Evolutionary conservation across 2,113 vertebrate genomes (phyloP), one percentile per base, ranked within the genome.

Genomic region (Psilopogon haemacephalus): DNA sequence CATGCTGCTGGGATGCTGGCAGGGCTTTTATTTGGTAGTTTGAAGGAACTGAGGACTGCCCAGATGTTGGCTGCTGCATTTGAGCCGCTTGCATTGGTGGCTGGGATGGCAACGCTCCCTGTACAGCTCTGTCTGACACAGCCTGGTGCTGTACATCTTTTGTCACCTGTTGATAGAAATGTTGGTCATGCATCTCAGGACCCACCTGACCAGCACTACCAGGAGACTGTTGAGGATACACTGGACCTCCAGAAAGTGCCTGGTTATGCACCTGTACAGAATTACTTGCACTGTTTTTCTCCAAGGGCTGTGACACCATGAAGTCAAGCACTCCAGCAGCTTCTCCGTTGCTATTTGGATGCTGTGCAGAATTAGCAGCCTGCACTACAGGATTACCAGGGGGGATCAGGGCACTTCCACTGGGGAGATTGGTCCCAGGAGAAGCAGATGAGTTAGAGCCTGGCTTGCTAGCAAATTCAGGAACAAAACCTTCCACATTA

Each of bases 111-210:
- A 83, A 93, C 2, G 50, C 69, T 86, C 97, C 98, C 42, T 91
- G 95, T 5, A 80, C 93, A 54, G 89, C 73, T 60, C 74, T 69
- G 37, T 97, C 98, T 9, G 85, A 68, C 32, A 89, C 96, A 64
- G 63, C 72, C 67, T 97, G 97, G 54, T 96, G 98, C 92, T 98
- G 98, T 4, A 95, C 95, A 75, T 98, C 98, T 98, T 98, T 98
- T 80, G 98, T 99, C 90, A 99, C 98, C 98, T 99, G 99, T 92
- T 98, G 98, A 94, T 99, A 99, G 97, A 99, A 99, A 97, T 81
- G 97, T 85, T 95, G 91, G 95, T 98, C 98, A 97, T 79, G 98
- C 33, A 78, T 86, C 63, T 96, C 95, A 2, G 94, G 37, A 32
- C 65, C 95, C 6, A 67, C 33, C 8, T 79, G 96, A 56, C 30